These are phyloP conservation scores for Cariama cristata DNA, from an alignment of 2,113 vertebrate species.

Conservation along the genomic window DNA sequence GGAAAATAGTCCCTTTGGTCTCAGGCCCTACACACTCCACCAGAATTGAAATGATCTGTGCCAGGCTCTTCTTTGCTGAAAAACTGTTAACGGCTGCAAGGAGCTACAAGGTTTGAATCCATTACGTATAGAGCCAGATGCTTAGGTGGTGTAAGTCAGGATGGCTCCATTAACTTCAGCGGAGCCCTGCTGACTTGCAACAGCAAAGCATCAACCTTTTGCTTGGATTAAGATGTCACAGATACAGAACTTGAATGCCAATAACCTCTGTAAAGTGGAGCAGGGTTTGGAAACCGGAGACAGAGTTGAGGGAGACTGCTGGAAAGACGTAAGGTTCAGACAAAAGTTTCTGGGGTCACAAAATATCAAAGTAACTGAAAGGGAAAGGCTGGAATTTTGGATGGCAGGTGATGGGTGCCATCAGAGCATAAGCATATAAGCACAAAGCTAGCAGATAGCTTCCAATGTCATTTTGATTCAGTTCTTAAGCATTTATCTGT, in stretches of 20 bases:
- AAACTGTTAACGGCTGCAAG: not conserved
- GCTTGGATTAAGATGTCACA: not conserved
- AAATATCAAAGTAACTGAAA: not conserved
- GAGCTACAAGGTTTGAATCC: not conserved
- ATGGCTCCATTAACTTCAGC: not conserved
- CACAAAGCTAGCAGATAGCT: not conserved
- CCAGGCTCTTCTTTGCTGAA: not conserved
- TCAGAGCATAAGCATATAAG: not conserved
- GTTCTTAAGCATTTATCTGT: not conserved
- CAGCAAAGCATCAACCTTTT: not conserved
- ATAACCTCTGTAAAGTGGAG: not conserved
- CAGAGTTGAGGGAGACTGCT: not conserved
- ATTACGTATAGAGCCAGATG: not conserved
- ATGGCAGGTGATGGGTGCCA: not conserved
- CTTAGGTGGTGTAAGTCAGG: not conserved
- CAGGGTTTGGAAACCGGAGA: not conserved
- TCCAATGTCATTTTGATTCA: not conserved
- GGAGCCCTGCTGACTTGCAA: not conserved
- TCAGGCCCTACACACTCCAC: not conserved
- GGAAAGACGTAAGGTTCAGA: not conserved
- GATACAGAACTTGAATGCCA: not conserved
- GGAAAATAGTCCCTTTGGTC: not conserved
- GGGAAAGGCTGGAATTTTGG: not conserved
- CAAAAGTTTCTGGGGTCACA: not conserved
- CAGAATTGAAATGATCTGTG: not conserved